These are phyloP conservation scores for Cynopterus sphinx DNA, from an alignment of 2,797 vertebrate genomes.

Conservation along the genomic window DNA sequence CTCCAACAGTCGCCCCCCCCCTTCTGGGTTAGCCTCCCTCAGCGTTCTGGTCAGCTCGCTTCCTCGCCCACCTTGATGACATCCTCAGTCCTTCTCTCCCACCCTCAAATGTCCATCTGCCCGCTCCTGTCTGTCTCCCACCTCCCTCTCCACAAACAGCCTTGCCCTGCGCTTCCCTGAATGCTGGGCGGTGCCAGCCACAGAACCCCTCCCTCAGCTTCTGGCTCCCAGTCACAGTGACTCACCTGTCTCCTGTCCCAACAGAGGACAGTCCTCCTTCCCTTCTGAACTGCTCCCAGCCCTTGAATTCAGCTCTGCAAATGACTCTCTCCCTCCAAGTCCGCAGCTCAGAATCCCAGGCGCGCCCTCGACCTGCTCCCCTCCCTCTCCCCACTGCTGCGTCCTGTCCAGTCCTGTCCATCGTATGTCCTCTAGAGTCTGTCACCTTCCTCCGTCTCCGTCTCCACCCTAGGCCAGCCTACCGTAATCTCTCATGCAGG, in stretches of 20 bases:
- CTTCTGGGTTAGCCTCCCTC: background rate
- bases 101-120: background rate
- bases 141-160: background rate
- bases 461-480: background rate
- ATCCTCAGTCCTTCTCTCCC: background rate
- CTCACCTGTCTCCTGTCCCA: background rate
- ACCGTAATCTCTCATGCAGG: background rate
- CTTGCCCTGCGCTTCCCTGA: background rate
- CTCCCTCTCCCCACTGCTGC: background rate
- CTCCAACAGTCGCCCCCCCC: too few species aligned
- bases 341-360: background rate
- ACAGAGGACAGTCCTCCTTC: background rate
- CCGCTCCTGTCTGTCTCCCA: background rate
- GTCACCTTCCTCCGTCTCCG: background rate
- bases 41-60: background rate
- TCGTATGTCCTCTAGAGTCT: background rate
- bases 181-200: background rate
- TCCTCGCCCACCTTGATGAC: background rate
- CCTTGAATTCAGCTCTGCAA: background rate
- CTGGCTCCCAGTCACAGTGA: background rate
- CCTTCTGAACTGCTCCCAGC: background rate
- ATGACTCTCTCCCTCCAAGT: background rate
- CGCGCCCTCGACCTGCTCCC: background rate
- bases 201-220: background rate
- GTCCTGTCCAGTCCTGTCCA: background rate